Evolutionary conservation across 2,797 vertebrate species (phyloP).

Genomic region (Pangasius macronema): DNA sequence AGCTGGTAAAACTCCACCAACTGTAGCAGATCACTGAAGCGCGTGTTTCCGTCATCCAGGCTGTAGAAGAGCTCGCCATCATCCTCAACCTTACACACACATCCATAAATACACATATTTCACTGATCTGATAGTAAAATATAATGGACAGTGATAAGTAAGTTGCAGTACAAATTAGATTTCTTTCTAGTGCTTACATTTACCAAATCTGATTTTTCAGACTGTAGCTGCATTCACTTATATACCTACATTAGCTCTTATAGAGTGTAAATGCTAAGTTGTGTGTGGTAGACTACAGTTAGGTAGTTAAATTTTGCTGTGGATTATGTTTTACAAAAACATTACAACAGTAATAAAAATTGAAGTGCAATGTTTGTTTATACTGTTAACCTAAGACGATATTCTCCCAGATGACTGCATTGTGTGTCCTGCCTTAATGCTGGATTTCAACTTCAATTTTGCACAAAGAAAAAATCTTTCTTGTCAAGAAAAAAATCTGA

Average conservation of each 20-base stretch:
- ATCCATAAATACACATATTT: conserved; percentile 28
- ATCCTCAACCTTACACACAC: conserved; percentile 82
- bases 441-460: background rate
- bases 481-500: background rate
- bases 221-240: background rate
- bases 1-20: conserved; percentile 97
- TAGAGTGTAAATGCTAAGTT: background rate
- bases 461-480: background rate
- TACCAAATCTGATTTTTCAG: background rate
- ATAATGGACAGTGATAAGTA: background rate
- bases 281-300: background rate
- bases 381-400: background rate
- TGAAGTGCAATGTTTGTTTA: background rate
- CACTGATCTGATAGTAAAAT: background rate
- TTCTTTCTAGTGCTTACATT: background rate
- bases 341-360: background rate
- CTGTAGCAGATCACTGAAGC: conserved; percentile 95
- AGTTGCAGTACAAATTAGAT: background rate
- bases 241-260: background rate
- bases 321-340: background rate
- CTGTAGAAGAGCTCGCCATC: conserved; percentile 89
- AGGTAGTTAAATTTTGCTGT: background rate
- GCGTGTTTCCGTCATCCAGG: conserved; percentile 91
- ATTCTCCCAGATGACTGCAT: conserved; percentile 1
- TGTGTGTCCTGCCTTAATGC: background rate